Evolutionary conservation across 2,888 invertebrate genomes (phyloP).

Genomic region (Escarpia spicata): DNA sequence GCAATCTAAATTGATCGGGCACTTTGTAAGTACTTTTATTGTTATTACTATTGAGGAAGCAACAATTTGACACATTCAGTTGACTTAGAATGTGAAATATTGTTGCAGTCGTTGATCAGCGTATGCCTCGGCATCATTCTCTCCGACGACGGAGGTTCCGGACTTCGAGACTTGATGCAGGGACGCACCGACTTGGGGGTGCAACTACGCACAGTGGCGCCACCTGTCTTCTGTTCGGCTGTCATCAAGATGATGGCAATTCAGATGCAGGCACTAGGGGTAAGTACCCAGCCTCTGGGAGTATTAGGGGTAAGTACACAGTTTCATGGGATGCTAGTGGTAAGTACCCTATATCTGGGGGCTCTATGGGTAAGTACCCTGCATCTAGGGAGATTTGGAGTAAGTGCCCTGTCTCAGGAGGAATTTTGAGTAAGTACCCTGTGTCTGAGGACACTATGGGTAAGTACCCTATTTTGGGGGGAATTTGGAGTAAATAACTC

Average conservation of each 20-base stretch:
- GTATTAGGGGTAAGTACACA: neutral
- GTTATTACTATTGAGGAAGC: too few species aligned
- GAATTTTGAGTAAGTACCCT: too few species aligned
- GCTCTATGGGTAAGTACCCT: too few species aligned
- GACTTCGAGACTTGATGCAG: conserved; percentile 19
- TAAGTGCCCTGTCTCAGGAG: too few species aligned
- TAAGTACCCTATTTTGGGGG: too few species aligned
- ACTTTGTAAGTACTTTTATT: too few species aligned
- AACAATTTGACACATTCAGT: neutral
- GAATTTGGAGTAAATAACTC: too few species aligned
- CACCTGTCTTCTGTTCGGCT: conserved; percentile 93
- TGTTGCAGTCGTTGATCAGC: conserved; percentile 69
- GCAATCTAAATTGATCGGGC: too few species aligned
- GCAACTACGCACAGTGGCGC: conserved; percentile 71
- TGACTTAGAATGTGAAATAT: neutral
- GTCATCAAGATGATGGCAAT: conserved; percentile 94
- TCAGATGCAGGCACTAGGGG: conserved; percentile 92
- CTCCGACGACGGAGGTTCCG: conserved; percentile 75
- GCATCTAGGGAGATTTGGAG: neutral
- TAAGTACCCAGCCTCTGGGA: conserved; percentile 64
- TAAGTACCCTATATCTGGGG: too few species aligned
- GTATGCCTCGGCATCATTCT: conserved; percentile 71
- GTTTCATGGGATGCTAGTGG: too few species aligned
- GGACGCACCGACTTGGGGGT: conserved; percentile 18
- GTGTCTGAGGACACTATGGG: neutral